Base-by-base conservation (phyloP, 1,140 invertebrate species). In the Lanistes nyassanus region DNA sequence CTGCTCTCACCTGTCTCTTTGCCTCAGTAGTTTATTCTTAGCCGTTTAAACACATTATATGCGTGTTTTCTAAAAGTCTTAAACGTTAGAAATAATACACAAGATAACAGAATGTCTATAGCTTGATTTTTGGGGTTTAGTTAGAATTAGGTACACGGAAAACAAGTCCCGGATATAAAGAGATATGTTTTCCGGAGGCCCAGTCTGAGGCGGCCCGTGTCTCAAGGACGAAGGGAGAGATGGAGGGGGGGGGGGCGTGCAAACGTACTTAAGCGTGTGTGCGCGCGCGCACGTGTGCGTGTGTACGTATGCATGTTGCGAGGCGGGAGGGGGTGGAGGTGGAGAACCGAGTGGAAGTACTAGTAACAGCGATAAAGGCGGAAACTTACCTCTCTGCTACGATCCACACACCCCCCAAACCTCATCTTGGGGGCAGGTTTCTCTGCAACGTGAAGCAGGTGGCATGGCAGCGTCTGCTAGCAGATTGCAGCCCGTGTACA, bases 161-260 rank as follows among this genome's bases (percentile, higher is more conserved):
- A 29, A n/a, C 7, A 23, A 29, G 7, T n/a, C 56, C 23, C 31
- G 56, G 7, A 26, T 23, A 23, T 65, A 39, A 67, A 39, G 65
- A 11, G 23, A 39, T 39, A 37, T 39, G 42, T 19, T 21, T 6
- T 3, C 5, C 29, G 9, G 31, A 31, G 36, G 36, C 19, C 6
- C 23, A 62, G 62, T 21, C 62, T 65, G 19, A 31, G 19, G 36
- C 34, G 21, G 6, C 23, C 16, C 34, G 3, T 19, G 5, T 5
- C 34, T 39, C 3, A 67, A 39, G 39, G 34, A 37, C 36, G 39
- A 39, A 67, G 34, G 42, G 31, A 67, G 65, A 67, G 65, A 39
- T 36, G 42, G 65, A 67, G 65, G 42, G 36, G 42, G 34, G 42
- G 65, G n/a, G 65, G n/a, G 62, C 13, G 62, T 34, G 62, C 13